Evolutionary conservation across 2,113 vertebrate species (phyloP), one percentile per base, ranked within the genome.

Genomic region (Malurus alboscapulatus): DNA sequence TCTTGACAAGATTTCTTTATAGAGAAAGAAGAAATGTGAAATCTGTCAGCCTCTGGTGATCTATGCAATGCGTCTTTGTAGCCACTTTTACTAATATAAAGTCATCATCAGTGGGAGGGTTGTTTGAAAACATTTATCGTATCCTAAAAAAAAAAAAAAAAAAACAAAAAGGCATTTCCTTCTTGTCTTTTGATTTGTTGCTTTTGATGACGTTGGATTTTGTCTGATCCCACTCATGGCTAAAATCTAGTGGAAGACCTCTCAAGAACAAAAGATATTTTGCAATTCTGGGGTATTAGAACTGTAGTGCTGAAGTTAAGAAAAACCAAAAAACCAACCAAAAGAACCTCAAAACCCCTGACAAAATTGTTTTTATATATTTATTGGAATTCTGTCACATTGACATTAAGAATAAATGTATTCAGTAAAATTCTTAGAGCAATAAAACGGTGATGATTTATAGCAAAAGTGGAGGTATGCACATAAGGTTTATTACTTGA

Each of bases 71-170:
- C 1, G 3, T 51, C 67, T 79, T 55, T 55, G 4, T 63, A 71
- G 22, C 6, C 34, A 32, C 15, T 57, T 69, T 48, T 30, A 34
- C 5, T 54, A 45, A 44, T 12, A 30, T 2, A 10, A 74, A 57
- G 32, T 44, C 13, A 25, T 29, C 2, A 51, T 15, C 17, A 47
- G 13, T 7, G 42, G 14, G 6, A 71, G 4, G 5, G 5, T 3
- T 42, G 20, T 34, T 51, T 68, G 48, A 54, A 95, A 92, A 90
- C 79, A 83, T 63, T 79, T 72, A 75, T 29, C 53, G 6, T 59
- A n/a, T 47, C 27, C 45, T 34, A 29, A 34, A 58, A 61, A 78
- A 66, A n/a, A 25, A 3, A 38, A 38, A 38, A 38, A 38, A 38
- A 38, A 38, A 36, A 36, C 8, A 36, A 8, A 36, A 36, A 36